Base-by-base conservation (phyloP, 2,113 vertebrate species). In the Atractosteus spatula region DNA sequence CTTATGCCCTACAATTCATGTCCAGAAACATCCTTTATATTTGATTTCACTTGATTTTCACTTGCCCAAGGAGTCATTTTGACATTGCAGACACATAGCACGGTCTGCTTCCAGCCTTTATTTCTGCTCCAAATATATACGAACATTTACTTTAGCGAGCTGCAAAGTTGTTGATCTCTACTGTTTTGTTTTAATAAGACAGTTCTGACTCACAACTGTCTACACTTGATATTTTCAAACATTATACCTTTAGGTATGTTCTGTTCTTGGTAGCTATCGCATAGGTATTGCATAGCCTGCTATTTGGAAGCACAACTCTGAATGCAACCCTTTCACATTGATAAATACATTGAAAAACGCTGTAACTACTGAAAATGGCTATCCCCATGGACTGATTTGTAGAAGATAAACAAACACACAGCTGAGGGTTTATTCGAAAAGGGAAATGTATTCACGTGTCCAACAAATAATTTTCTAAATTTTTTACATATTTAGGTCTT, bases 111-210 rank as follows among this genome's bases (percentile, higher is more conserved):
- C 8, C 29, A 29, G 62, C 62, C 17, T 65, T 65, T 65, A 41
- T 10, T 55, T 16, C 61, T 55, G 57, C 57, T 55, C 47, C 43
- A 13, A 41, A 43, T 68, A 41, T 62, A 55, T 66, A 71, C 54
- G 42, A 51, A 41, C 14, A 13, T 65, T 13, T 65, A 29, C 17
- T 65, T 65, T 65, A 29, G n/a, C 62, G 41, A 65, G 62, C 62
- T 41, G 3, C 3, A 29, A 65, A 65, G 29, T 65, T 89, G 86
- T 85, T 78, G 82, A 83, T 82, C 78, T 84, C 81, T 88, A 11
- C 54, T 57, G 55, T 41, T 55, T 14, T 84, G 88, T 85, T 81
- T 81, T 81, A 91, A 90, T 91, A 89, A 89, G 81, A 81, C 87
- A 82, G 76, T 82, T 80, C 84, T 83, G 82, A 86, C 74, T 71